A percentile compares a stretch with the other conserved stretches of the same genome.
phyloP scores from a whole-genome alignment of 2,888 invertebrate genomes.

The Dolichomitus sp. region DNA sequence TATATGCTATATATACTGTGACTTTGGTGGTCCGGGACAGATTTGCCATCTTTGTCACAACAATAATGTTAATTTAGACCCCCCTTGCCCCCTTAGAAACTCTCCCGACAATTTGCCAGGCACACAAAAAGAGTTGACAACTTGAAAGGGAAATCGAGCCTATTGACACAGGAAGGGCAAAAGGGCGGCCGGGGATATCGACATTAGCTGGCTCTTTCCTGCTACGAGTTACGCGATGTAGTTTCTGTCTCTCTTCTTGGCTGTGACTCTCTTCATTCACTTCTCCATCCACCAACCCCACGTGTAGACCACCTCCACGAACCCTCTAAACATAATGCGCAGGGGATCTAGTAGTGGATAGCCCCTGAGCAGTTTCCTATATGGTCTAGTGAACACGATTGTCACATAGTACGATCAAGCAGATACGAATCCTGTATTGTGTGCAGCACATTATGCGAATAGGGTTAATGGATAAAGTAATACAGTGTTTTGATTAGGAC shows the following conservation, averaged over 20 bases:
- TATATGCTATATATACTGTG: constrained; percentile 56
- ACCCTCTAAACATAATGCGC: constrained; percentile 57
- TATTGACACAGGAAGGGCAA: constrained; percentile 83
- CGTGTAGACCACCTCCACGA: constrained; percentile 27
- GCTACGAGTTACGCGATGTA: constrained; percentile 23
- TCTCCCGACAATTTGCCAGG: constrained; percentile 83
- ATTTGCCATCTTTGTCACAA: constrained; percentile 83
- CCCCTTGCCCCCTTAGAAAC: constrained; percentile 49
- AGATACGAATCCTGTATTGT: constrained; percentile 22
- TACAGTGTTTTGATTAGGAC: background rate
- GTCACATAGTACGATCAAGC: constrained; percentile 40
- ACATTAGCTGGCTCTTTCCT: constrained; percentile 54
- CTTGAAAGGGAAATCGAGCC: constrained; percentile 86
- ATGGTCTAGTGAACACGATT: constrained; percentile 54
- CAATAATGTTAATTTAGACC: constrained; percentile 86
- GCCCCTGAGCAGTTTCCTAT: constrained; percentile 43
- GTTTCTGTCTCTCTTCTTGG: constrained; percentile 32
- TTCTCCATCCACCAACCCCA: constrained; percentile 47
- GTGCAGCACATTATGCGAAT: background rate
- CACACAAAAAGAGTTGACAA: constrained; percentile 86
- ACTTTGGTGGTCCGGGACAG: constrained; percentile 73
- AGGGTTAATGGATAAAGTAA: background rate
- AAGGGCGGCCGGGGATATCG: constrained; percentile 57
- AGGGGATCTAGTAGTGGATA: constrained; percentile 33
- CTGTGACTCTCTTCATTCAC: constrained; percentile 48